Conservation (phyloP, 2,797 vertebrate genomes). For the Crocidura indochinensis region DNA sequence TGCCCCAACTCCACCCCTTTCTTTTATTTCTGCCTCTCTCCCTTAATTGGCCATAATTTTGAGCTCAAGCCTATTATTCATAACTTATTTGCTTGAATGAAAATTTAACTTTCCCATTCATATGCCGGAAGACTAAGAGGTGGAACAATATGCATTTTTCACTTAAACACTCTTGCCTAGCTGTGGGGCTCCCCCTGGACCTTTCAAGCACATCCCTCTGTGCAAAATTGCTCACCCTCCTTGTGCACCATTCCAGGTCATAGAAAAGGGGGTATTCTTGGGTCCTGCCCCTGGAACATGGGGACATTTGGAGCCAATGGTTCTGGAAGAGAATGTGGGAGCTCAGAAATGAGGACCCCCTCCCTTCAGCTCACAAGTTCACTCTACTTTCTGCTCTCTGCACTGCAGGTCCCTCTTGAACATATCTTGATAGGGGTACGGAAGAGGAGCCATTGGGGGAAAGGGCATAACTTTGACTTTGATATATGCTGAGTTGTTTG, state of each 20-base stretch:
- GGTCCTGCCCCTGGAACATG: background rate
- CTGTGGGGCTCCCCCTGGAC: background rate
- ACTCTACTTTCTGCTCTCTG: background rate
- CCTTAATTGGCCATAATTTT: constrained; percentile 67
- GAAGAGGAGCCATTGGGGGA: too few relatives aligned
- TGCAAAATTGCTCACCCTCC: background rate
- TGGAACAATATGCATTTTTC: background rate
- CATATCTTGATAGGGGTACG: background rate
- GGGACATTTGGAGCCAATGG: background rate
- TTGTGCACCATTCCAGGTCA: rapidly evolving
- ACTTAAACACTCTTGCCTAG: background rate
- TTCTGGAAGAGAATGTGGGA: background rate
- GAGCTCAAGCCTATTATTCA: constrained; percentile 62
- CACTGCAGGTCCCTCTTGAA: background rate
- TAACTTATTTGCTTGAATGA: constrained; percentile 42
- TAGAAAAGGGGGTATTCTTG: background rate
- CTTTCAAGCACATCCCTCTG: background rate
- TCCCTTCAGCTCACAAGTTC: too few relatives aligned
- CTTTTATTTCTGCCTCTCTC: constrained; percentile 54
- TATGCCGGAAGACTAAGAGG: constrained; percentile 22
- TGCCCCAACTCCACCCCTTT: background rate
- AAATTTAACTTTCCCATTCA: constrained; percentile 61
- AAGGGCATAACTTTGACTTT: background rate
- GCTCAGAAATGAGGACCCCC: background rate
- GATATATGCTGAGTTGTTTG: background rate